A percentile compares a stretch with the other conserved stretches of the same genome.
Conservation (phyloP, 2,888 invertebrate species). For the Julus scandinavius region DNA sequence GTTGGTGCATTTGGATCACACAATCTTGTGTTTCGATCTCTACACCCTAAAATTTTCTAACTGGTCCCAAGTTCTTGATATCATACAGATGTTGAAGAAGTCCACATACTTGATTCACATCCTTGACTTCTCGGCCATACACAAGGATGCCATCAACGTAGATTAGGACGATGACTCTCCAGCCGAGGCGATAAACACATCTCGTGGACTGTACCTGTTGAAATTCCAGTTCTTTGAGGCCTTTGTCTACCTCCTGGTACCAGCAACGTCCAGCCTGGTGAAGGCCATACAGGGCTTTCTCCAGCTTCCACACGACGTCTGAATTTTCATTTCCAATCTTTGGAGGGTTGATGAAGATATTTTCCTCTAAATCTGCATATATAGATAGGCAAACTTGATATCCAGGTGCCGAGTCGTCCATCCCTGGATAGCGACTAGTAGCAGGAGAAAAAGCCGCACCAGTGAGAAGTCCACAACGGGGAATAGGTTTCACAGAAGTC, state of each 20-base stretch:
- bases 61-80: neutral
- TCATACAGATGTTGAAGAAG: neutral
- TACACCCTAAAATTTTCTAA: neutral
- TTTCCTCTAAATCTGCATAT: neutral
- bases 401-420: neutral
- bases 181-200: neutral
- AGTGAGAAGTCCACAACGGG: too few relatives aligned
- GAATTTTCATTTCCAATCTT: neutral
- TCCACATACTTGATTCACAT: neutral
- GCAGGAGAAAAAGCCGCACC: neutral
- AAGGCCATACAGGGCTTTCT: neutral
- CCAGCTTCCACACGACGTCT: neutral
- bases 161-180: neutral
- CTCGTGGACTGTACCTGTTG: neutral
- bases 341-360: neutral
- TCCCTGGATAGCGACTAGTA: neutral
- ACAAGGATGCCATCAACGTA: neutral
- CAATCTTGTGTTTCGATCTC: neutral
- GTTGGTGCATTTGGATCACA: neutral
- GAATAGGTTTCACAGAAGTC: slow-evolving; percentile 2
- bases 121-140: neutral
- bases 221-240: neutral
- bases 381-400: neutral
- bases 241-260: slow-evolving; percentile 7
- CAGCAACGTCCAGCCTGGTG: too few relatives aligned